Evolutionary conservation across 2,888 invertebrate genomes (phyloP), one percentile per base, ranked within the genome.

Genomic region (Pteria penguin): DNA sequence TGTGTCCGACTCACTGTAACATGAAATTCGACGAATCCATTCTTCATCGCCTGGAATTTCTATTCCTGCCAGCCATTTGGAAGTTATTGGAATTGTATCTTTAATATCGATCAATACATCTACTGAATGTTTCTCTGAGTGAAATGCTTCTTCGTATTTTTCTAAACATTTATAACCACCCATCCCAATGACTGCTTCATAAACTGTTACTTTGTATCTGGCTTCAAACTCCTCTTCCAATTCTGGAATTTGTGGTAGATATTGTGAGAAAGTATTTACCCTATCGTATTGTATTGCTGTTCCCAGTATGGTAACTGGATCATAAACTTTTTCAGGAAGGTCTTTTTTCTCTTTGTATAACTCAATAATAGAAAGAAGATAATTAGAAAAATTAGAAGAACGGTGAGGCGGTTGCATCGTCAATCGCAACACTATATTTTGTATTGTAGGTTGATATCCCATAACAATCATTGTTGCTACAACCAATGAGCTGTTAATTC

Each of bases 121-220:
- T 55, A 67, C 71, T 8, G 18, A 18, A 3, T 52, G 36, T 26
- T 67, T 29, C 31, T 58, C n/a, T 24, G 22, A 14, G 26, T 29
- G 29, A 11, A 67, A 18, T 24, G 26, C 27, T 18, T 36, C 31
- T 2, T 71, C 54, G 2, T 75, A 55, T 32, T 11, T 65, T 0
- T 52, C 5, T 18, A 55, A 45, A 4, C 57, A n/a, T n/a, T 61
- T 11, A 22, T 8, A 54, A 22, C 66, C 27, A 31, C 71, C 76
- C 62, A 76, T 67, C 22, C 70, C 78, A 63, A 71, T 61, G 11
- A 74, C 74, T 26, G 61, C 32, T 67, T 78, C 78, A 26, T 31
- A 55, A 22, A 74, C 14, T 33, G 78, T 72, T 0, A 63, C n/a
- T 0, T 57, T 26, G 14, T 65, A 26, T 22, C 2, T 11, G 29